phyloP scores from a whole-genome alignment of 35 echinoderm and acorn worm species.

The Ptychodera flava region DNA sequence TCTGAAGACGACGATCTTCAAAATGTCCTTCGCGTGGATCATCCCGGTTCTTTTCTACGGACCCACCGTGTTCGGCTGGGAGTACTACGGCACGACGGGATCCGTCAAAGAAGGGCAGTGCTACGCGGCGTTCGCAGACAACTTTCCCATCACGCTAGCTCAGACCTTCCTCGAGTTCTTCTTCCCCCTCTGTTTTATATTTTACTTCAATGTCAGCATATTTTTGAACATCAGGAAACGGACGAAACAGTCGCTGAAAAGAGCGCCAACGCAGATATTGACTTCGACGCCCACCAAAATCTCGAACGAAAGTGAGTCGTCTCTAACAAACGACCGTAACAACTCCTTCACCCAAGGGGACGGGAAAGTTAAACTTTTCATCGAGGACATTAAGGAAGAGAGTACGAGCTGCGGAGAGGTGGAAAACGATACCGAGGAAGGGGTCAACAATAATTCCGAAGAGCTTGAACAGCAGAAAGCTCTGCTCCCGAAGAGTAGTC shows the following conservation, averaged over 20 bases:
- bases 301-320: neutral
- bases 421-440: neutral
- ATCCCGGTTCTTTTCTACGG: neutral
- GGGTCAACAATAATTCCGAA: neutral
- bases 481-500: neutral
- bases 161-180: neutral
- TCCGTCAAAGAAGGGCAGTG: neutral
- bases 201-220: conserved; percentile 15
- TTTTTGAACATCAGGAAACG: conserved; percentile 6
- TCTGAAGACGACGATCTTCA: neutral
- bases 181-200: conserved; percentile 10
- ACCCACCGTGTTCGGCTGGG: conserved; percentile 8
- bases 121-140: neutral
- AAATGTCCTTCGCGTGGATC: conserved; percentile 7
- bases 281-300: neutral
- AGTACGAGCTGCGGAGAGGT: neutral
- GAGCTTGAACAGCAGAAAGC: neutral
- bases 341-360: neutral
- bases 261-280: neutral
- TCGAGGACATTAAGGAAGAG: neutral
- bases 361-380: neutral
- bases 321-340: neutral
- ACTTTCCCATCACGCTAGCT: neutral
- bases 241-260: neutral
- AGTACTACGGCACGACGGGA: neutral